Evolutionary conservation across 1,140 invertebrate genomes (phyloP).

Genomic region (Drosophila lacteicornis): DNA sequence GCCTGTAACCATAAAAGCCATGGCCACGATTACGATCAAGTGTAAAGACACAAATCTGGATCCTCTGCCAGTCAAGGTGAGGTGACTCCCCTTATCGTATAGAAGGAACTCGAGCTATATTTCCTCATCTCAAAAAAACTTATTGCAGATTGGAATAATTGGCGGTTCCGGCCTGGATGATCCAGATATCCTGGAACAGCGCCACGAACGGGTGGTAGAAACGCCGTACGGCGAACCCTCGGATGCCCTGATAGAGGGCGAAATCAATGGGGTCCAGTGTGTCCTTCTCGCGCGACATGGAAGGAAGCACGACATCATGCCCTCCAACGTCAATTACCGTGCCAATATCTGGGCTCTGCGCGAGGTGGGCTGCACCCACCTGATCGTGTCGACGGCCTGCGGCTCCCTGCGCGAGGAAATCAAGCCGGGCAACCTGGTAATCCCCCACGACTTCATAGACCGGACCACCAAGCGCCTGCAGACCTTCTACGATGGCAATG

Average conservation of each 20-base stretch:
- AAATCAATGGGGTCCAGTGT: slow-evolving; percentile 89
- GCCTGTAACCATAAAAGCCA: slow-evolving; percentile 12
- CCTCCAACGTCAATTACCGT: slow-evolving; percentile 94
- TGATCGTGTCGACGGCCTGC: slow-evolving; percentile 89
- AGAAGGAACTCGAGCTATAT: background rate
- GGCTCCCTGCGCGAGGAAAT: slow-evolving; percentile 96
- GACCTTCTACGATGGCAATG: slow-evolving; percentile 95
- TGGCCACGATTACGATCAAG: slow-evolving; percentile 59
- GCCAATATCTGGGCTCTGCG: slow-evolving; percentile 98
- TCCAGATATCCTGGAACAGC: slow-evolving; percentile 91
- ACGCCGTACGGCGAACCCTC: slow-evolving; percentile 96
- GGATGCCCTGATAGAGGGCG: slow-evolving; percentile 91
- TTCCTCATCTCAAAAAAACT: background rate
- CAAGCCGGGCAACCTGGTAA: slow-evolving; percentile 94
- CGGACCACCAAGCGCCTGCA: slow-evolving; percentile 90
- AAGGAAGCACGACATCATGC: slow-evolving; percentile 92
- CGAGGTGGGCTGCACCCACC: slow-evolving; percentile 94
- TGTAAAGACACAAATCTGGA: slow-evolving; percentile 77
- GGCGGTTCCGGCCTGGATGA: slow-evolving; percentile 97
- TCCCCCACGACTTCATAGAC: slow-evolving; percentile 98
- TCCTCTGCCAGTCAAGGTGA: slow-evolving; percentile 74
- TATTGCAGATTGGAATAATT: slow-evolving; percentile 95
- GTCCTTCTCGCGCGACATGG: slow-evolving; percentile 96
- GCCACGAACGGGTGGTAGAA: slow-evolving; percentile 87
- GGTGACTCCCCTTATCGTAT: background rate